A percentile compares a stretch with the other conserved stretches of the same genome.
phyloP scores from a whole-genome alignment of 2,888 invertebrate genomes.

The Eupithecia pulchellata region DNA sequence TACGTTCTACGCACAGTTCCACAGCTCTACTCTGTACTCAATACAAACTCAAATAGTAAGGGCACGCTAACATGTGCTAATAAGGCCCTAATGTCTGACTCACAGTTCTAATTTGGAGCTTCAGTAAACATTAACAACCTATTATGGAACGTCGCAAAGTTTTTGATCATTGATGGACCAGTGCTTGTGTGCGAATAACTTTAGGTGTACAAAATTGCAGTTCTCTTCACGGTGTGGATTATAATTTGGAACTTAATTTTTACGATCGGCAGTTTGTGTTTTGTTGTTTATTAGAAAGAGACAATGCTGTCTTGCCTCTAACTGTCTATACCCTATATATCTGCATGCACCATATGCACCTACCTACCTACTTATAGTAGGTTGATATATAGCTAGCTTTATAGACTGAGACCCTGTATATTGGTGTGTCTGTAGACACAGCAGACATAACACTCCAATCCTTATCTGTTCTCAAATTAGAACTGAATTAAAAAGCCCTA shows the following conservation, averaged over 20 bases:
- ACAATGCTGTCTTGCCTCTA: neutral
- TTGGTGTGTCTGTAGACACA: neutral
- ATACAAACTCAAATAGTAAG: slow-evolving; percentile 36
- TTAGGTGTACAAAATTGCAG: neutral
- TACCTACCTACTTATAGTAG: too few species aligned
- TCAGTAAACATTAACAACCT: slow-evolving; percentile 59
- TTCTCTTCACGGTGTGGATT: neutral
- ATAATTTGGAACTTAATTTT: too few species aligned
- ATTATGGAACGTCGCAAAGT: slow-evolving; percentile 48
- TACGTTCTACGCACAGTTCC: slow-evolving; percentile 2
- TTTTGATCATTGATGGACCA: slow-evolving; percentile 16
- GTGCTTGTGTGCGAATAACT: neutral
- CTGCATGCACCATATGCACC: too few species aligned
- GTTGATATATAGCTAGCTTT: too few species aligned
- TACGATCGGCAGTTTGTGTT: neutral
- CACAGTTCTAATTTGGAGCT: slow-evolving; percentile 70
- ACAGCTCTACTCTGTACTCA: neutral
- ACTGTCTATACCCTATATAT: too few species aligned
- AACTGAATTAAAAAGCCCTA: slow-evolving; percentile 41
- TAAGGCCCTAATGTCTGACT: slow-evolving; percentile 68
- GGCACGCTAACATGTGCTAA: slow-evolving; percentile 71
- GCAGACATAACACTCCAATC: slow-evolving; percentile 22
- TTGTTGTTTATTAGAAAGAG: neutral
- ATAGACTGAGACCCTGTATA: too few species aligned
- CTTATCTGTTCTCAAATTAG: slow-evolving; percentile 42